phyloP scores from a whole-genome alignment of 37 sponge, comb jelly and placozoan species.

The Beroe forskalii region DNA sequence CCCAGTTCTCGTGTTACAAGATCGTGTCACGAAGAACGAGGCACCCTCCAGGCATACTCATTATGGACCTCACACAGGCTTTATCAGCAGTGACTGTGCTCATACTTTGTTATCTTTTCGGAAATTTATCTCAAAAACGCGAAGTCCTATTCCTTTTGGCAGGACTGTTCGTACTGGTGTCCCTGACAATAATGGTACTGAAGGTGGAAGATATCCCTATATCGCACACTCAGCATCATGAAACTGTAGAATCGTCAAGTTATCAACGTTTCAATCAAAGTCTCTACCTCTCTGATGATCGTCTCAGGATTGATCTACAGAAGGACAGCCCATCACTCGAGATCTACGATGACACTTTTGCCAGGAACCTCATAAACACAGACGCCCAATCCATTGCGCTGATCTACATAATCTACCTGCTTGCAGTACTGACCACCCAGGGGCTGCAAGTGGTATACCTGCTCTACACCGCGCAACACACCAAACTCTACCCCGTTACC shows the following conservation, averaged over 20 bases:
- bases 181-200: not conserved
- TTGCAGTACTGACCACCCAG: not conserved
- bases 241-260: not conserved
- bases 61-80: not conserved
- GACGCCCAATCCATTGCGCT: not conserved
- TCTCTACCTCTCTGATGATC: no score
- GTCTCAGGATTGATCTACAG: no score
- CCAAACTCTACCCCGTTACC: not conserved
- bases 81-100: not conserved
- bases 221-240: no score
- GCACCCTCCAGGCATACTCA: not conserved
- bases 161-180: not conserved
- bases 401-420: not conserved
- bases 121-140: not conserved
- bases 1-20: not conserved
- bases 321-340: no score
- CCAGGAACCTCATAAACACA: not conserved
- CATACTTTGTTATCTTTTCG: not conserved
- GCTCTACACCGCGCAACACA: not conserved
- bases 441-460: not conserved
- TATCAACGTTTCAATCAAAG: no score
- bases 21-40: not conserved
- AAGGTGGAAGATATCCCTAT: no score
- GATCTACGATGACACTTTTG: not conserved
- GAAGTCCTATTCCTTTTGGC: not conserved